These are phyloP conservation scores for Cinclus mexicanus DNA, from an alignment of 2,113 vertebrate species.

Conservation along the genomic window DNA sequence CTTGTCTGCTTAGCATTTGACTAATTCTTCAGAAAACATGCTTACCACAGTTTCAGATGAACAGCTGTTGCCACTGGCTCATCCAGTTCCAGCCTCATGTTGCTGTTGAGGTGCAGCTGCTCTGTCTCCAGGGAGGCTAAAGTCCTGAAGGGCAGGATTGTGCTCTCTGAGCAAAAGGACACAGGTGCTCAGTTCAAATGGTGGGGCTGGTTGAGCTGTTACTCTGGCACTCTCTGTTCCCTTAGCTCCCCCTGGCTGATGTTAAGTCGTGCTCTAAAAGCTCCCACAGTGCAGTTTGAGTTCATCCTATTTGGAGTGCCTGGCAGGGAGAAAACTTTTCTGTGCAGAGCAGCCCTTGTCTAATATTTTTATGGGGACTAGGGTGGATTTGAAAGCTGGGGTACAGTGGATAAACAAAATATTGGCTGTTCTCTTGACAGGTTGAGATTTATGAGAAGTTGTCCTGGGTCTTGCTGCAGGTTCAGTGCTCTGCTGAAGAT, in stretches of 20 bases:
- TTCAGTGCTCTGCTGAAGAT: background rate
- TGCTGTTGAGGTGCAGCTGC: background rate
- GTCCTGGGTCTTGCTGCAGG: background rate
- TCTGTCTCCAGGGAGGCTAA: background rate
- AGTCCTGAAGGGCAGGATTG: background rate
- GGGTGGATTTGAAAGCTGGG: background rate
- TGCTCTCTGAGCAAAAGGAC: background rate
- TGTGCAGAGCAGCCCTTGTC: background rate
- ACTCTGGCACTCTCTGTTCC: background rate
- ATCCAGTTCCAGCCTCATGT: background rate
- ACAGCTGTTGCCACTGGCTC: background rate
- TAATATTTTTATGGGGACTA: fast-evolving
- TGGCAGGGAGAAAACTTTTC: background rate
- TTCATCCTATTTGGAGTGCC: background rate
- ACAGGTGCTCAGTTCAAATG: background rate
- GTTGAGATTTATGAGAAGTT: background rate
- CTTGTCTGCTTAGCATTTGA: background rate
- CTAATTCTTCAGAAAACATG: background rate
- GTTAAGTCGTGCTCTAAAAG: background rate
- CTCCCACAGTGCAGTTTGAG: background rate
- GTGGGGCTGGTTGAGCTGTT: background rate
- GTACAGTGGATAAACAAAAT: background rate
- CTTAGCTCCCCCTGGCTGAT: background rate
- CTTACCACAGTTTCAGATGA: background rate
- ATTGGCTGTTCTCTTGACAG: conserved; percentile 24